Conservation (phyloP, 2,113 vertebrate species). For the Pycnonotus jocosus region DNA sequence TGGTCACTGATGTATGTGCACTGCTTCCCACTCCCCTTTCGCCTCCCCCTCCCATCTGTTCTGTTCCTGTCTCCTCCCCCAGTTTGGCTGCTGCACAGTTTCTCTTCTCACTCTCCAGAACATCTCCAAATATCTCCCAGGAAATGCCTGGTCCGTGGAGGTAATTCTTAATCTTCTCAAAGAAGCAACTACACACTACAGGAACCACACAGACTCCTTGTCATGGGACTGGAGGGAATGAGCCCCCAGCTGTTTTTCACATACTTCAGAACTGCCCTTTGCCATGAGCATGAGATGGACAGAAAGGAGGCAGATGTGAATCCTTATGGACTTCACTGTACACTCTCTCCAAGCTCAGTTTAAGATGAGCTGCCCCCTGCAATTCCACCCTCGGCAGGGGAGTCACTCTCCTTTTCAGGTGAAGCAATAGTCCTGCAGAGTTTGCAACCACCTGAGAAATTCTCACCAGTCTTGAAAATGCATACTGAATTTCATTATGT, state of each 20-base stretch:
- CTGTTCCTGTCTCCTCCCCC: conserved; percentile 12
- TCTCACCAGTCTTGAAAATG: not conserved
- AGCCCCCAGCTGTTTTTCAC: not conserved
- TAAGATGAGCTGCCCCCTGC: not conserved
- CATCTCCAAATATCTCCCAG: not conserved
- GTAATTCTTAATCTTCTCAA: not conserved
- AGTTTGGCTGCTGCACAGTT: not conserved
- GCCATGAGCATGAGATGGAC: not conserved
- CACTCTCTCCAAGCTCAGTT: not conserved
- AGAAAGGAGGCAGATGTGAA: not conserved
- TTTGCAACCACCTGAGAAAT: not conserved
- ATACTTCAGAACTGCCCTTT: not conserved
- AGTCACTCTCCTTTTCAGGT: not conserved
- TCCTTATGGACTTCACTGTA: not conserved
- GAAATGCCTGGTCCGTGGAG: not conserved
- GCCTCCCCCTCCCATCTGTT: conserved; percentile 45
- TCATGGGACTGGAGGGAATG: not conserved
- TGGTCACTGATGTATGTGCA: conserved; percentile 27
- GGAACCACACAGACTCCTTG: not conserved
- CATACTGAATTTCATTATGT: not conserved
- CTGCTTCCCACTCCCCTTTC: not conserved
- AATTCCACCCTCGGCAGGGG: not conserved
- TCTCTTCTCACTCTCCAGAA: not conserved
- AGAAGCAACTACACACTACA: not conserved
- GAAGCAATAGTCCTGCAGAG: not conserved